phyloP scores from a whole-genome alignment of 1,140 invertebrate species.

The Drosophila grimshawi region DNA sequence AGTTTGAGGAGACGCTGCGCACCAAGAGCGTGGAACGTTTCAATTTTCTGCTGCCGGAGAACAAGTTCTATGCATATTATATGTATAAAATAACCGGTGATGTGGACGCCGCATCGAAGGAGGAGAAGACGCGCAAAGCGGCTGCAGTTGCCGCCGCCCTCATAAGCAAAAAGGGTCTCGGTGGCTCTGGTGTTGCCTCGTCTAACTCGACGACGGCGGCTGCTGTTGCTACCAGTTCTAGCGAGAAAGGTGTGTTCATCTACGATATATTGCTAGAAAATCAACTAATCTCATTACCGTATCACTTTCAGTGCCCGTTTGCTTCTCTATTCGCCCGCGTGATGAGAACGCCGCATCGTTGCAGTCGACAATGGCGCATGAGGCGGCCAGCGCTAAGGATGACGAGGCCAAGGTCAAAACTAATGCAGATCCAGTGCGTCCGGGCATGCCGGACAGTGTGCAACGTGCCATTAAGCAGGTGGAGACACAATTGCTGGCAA shows the following conservation, averaged over 20 bases:
- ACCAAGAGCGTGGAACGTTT: conserved; percentile 94
- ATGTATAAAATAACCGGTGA: conserved; percentile 86
- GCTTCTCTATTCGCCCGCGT: conserved; percentile 92
- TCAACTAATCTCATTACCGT: not conserved
- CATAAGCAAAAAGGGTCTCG: conserved; percentile 75
- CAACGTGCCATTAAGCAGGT: conserved; percentile 80
- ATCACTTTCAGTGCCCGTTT: conserved; percentile 87
- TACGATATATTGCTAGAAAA: not conserved
- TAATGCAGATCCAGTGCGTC: conserved; percentile 45
- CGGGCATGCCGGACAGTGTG: conserved; percentile 73
- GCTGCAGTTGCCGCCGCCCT: conserved; percentile 69
- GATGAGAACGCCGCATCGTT: conserved; percentile 88
- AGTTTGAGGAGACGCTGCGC: conserved; percentile 95
- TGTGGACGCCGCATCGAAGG: conserved; percentile 77
- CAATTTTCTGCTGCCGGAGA: conserved; percentile 90
- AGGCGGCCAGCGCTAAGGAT: conserved; percentile 89
- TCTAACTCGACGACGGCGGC: conserved; percentile 4
- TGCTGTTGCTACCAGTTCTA: not conserved
- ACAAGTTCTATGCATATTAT: conserved; percentile 92
- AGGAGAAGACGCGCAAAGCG: conserved; percentile 73
- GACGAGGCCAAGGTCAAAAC: conserved; percentile 85
- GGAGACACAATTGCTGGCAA: conserved; percentile 72
- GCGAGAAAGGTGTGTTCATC: conserved; percentile 24
- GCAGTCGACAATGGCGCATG: conserved; percentile 90
- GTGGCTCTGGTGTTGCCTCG: conserved; percentile 34